Conservation (phyloP, 1,140 invertebrate species). For the Sitophilus oryzae region DNA sequence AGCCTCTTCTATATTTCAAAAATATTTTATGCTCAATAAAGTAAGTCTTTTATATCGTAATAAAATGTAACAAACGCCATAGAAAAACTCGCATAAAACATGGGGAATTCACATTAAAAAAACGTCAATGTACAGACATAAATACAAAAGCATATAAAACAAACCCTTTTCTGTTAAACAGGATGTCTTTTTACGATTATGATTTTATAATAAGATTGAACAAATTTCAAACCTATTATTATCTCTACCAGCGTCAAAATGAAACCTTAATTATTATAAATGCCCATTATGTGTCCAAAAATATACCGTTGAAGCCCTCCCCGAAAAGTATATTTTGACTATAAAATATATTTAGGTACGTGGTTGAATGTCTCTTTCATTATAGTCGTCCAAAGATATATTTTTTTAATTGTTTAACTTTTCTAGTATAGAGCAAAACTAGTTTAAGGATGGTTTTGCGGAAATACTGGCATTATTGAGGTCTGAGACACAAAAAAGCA, state of each 20-base stretch:
- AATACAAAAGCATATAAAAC: not conserved
- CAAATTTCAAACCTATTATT: too few species aligned
- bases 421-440: not conserved
- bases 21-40: not conserved
- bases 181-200: too few species aligned
- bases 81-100: not conserved
- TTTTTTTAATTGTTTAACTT: slow-evolving; percentile 19
- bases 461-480: not conserved
- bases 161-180: too few species aligned
- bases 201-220: too few species aligned
- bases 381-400: slow-evolving; percentile 15
- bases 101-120: not conserved
- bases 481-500: not conserved
- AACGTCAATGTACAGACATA: not conserved
- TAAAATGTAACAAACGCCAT: not conserved
- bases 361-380: slow-evolving; percentile 2
- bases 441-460: not conserved
- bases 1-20: not conserved
- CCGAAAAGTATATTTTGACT: slow-evolving; percentile 9
- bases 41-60: not conserved
- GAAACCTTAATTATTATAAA: slow-evolving; percentile 1
- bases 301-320: slow-evolving; percentile 9
- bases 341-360: slow-evolving; percentile 16
- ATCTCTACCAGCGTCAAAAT: too few species aligned
- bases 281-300: slow-evolving; percentile 10